Evolutionary conservation across 2,888 invertebrate species (phyloP), one percentile per base, ranked within the genome.

Genomic region (Meloe dianella): DNA sequence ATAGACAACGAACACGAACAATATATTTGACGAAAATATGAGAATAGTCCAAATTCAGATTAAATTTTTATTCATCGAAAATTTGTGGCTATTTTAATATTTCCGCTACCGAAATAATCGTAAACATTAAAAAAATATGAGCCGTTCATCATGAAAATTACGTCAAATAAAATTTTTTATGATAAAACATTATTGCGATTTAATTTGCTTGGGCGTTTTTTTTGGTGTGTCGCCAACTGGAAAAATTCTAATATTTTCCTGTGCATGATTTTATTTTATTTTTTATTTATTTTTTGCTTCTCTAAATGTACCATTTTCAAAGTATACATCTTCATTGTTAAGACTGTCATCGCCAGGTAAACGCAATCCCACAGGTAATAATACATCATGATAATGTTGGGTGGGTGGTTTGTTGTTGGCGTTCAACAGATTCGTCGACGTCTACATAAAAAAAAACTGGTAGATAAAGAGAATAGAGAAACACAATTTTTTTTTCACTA

Each of bases 311-410:
- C 64, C 61, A 61, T 68, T 68, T 63, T 62, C 56, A 64, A 64
- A 64, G 59, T 58, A 68, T 70, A 66, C 61, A 68, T 70, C 66
- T 65, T 68, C 68, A 71, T 71, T 71, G 68, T 71, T 20, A 24
- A 64, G 64, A 65, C 64, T 65, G 68, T 67, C 71, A 67, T 67
- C 68, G 65, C 51, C 67, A 68, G 71, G 68, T 70, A 70, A 27
- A 65, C 63, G 58, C 57, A 68, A 60, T 70, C 68, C 70, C 70
- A 62, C 68, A 70, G 68, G 71, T 67, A 70, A 61, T 67, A 61
- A 70, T 68, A 66, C 64, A 70, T 68, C 71, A 67, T 68, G 62
- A 68, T 71, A 65, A 66, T 58, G 71, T 66, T 57, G 41, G 51
- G 61, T 38, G 30, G 63, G 63, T 63, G 66, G 63, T 66, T 66